phyloP scores from a whole-genome alignment of 2,888 invertebrate species.

The Ochropleura plecta region DNA sequence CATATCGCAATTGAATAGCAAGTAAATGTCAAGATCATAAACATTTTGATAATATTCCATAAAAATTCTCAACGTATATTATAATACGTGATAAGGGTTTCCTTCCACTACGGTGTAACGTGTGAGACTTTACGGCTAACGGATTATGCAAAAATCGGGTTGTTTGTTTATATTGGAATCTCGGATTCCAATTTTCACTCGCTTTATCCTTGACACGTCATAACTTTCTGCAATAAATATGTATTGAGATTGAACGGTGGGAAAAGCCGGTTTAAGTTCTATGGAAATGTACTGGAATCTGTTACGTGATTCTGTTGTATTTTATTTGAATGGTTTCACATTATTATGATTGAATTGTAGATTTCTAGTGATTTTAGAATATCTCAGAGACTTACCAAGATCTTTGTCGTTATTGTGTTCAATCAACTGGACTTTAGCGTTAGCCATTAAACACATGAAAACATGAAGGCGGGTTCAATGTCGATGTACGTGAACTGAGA shows the following conservation, averaged over 20 bases:
- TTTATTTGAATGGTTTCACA: neutral
- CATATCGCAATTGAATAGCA: slow-evolving; percentile 7
- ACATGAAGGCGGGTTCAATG: neutral
- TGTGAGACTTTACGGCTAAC: slow-evolving; percentile 26
- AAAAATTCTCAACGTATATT: slow-evolving; percentile 3
- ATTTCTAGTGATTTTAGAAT: neutral
- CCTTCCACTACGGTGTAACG: slow-evolving; percentile 41
- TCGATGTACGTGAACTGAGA: neutral
- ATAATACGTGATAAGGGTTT: slow-evolving; percentile 20
- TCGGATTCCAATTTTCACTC: slow-evolving; percentile 47
- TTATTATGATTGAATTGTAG: slow-evolving; percentile 7
- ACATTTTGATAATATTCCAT: slow-evolving; percentile 24
- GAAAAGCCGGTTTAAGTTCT: slow-evolving; percentile 4
- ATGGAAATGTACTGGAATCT: slow-evolving; percentile 13
- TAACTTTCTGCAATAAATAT: slow-evolving; percentile 38
- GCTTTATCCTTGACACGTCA: slow-evolving; percentile 33
- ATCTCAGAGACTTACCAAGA: neutral
- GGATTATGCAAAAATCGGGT: slow-evolving; percentile 59
- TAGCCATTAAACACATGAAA: neutral
- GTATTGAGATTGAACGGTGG: slow-evolving; percentile 34
- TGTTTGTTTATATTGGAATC: slow-evolving; percentile 51
- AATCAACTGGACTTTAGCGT: neutral
- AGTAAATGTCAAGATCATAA: slow-evolving; percentile 30
- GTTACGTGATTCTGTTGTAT: too few relatives aligned
- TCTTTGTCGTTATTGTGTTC: neutral